A percentile compares a stretch with the other conserved stretches of the same genome.
Conservation (phyloP, 2,797 vertebrate genomes). For the Gymnocypris eckloni region DNA sequence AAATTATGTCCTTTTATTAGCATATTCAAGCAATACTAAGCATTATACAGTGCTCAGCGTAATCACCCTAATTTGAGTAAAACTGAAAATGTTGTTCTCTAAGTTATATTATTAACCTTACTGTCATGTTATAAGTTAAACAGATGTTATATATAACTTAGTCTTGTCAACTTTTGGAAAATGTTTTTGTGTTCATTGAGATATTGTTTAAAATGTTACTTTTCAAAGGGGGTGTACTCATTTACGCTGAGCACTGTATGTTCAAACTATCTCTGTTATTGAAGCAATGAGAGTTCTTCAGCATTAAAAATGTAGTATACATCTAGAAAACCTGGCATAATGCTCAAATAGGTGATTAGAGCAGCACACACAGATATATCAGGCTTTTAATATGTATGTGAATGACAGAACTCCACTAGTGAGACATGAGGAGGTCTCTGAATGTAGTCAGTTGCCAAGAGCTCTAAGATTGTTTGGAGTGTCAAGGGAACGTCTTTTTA, state of each 20-base stretch:
- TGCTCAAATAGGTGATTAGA: constrained; percentile 18
- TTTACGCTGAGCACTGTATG: too few species aligned
- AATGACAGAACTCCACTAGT: background rate
- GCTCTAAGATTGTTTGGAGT: constrained; percentile 46
- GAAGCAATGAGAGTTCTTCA: background rate
- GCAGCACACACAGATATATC: background rate
- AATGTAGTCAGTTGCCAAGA: constrained; percentile 45
- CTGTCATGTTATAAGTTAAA: too few species aligned
- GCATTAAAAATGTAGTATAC: background rate
- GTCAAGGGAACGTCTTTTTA: constrained; percentile 47
- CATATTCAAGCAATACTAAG: background rate
- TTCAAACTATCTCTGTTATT: background rate
- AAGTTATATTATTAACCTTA: too few species aligned
- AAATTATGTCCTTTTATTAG: background rate
- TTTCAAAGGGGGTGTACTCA: too few species aligned
- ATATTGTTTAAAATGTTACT: too few species aligned
- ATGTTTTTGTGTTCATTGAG: too few species aligned
- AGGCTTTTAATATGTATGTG: constrained; percentile 24
- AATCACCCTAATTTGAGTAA: too few species aligned
- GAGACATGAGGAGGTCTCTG: constrained; percentile 10
- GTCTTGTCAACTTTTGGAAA: too few species aligned
- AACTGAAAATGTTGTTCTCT: too few species aligned
- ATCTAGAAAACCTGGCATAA: background rate
- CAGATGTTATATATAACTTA: too few species aligned
- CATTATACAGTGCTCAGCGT: background rate